Evolutionary conservation across 2,888 invertebrate genomes (phyloP).

Genomic region (Lasioglossum calceatum): DNA sequence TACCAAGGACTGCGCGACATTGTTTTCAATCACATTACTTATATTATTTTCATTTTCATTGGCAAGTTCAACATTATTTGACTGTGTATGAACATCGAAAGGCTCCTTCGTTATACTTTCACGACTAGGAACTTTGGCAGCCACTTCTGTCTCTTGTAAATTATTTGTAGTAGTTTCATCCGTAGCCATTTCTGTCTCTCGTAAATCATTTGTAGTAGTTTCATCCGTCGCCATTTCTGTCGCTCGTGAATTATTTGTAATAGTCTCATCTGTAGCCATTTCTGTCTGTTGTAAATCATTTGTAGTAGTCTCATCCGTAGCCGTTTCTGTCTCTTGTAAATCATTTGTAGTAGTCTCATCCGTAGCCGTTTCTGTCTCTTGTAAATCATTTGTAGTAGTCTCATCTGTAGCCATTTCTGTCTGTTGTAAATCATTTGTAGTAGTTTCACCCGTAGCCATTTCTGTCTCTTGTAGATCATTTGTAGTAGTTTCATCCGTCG

Average conservation of each 20-base stretch:
- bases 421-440: background rate
- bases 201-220: too few species aligned
- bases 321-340: background rate
- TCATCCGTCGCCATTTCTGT: background rate
- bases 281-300: background rate
- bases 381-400: background rate
- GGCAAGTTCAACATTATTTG: constrained; percentile 9
- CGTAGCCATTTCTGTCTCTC: background rate
- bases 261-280: background rate
- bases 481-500: background rate
- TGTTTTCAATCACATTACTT: constrained; percentile 36
- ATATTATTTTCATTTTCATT: constrained; percentile 24
- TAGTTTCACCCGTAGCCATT: background rate
- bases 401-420: background rate
- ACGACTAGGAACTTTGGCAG: background rate
- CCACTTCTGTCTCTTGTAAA: background rate
- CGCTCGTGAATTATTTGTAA: background rate
- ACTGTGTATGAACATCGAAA: background rate
- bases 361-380: background rate
- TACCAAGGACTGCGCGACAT: constrained; percentile 37
- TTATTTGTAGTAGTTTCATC: background rate
- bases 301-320: too few species aligned
- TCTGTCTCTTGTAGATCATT: background rate
- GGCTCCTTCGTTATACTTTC: background rate
- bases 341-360: too few species aligned